Conservation (phyloP, 2,888 invertebrate genomes). For the Agelastica alni region DNA sequence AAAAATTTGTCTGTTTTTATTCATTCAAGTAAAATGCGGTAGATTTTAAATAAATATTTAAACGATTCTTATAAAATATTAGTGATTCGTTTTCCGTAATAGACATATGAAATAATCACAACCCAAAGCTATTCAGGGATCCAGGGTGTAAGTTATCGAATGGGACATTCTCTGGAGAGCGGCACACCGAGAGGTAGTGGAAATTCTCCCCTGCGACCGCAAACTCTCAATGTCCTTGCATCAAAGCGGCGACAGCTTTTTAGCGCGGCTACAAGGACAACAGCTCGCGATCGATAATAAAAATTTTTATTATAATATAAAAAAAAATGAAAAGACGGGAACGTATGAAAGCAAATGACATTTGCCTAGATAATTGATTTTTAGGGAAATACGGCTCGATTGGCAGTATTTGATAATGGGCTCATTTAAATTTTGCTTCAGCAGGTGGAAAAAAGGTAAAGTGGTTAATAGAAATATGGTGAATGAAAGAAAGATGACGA, state of each 20-base stretch:
- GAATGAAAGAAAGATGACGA: not conserved
- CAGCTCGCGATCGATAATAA: slow-evolving; percentile 1
- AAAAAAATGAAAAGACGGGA: slow-evolving; percentile 5
- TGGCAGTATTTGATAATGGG: slow-evolving; percentile 10
- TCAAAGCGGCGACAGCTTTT: not conserved
- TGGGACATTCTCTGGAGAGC: not conserved
- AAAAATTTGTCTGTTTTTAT: too few species aligned
- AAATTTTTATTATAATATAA: slow-evolving; percentile 14
- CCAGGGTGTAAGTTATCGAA: slow-evolving; percentile 3
- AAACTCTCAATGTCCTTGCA: not conserved
- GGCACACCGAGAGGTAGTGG: slow-evolving; percentile 1
- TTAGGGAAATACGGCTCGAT: slow-evolving; percentile 2
- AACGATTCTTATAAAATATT: too few species aligned
- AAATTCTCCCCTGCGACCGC: slow-evolving; percentile 4
- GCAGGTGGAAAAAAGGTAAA: slow-evolving; percentile 14
- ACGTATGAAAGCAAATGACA: slow-evolving; percentile 3
- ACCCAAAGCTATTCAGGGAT: slow-evolving; percentile 4
- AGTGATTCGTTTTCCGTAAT: not conserved
- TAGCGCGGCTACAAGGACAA: not conserved
- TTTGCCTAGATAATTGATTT: slow-evolving; percentile 12
- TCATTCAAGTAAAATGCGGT: too few species aligned
- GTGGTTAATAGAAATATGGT: slow-evolving; percentile 10
- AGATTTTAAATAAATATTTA: too few species aligned
- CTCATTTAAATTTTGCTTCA: slow-evolving; percentile 15
- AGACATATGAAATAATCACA: not conserved